phyloP scores from a whole-genome alignment of 2,888 invertebrate species.

The Ennomos erosarius region DNA sequence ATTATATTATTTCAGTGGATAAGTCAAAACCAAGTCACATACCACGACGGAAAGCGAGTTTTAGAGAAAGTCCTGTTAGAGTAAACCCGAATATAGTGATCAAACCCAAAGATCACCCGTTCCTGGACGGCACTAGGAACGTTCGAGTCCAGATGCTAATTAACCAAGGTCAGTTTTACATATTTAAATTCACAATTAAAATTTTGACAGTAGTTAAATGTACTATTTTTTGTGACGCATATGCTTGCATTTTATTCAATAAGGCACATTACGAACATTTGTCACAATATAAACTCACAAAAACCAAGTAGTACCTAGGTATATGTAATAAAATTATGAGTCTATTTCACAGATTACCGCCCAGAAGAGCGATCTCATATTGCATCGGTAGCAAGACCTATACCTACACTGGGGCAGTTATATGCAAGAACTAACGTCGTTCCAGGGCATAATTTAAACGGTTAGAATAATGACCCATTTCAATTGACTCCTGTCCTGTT shows the following conservation, averaged over 20 bases:
- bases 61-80: conserved; percentile 32
- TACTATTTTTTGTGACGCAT: no score
- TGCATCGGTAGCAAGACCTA: conserved; percentile 54
- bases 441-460: conserved; percentile 37
- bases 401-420: conserved; percentile 60
- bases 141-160: conserved; percentile 58
- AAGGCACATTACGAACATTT: no score
- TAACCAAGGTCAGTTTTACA: conserved; percentile 51
- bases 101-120: conserved; percentile 31
- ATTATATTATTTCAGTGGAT: conserved; percentile 23
- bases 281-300: no score
- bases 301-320: no score
- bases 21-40: conserved; percentile 57
- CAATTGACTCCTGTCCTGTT: no score
- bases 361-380: conserved; percentile 43
- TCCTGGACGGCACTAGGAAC: conserved; percentile 46
- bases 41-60: conserved; percentile 48
- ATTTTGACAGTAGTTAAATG: no score
- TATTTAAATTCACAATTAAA: conserved; percentile 6
- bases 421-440: conserved; percentile 45
- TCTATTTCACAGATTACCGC: conserved; percentile 51
- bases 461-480: conserved; percentile 38
- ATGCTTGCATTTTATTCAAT: no score
- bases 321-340: no score
- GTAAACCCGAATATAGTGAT: conserved; percentile 11